Evolutionary conservation across 2,888 invertebrate species (phyloP).

Genomic region (Parnassius apollo): DNA sequence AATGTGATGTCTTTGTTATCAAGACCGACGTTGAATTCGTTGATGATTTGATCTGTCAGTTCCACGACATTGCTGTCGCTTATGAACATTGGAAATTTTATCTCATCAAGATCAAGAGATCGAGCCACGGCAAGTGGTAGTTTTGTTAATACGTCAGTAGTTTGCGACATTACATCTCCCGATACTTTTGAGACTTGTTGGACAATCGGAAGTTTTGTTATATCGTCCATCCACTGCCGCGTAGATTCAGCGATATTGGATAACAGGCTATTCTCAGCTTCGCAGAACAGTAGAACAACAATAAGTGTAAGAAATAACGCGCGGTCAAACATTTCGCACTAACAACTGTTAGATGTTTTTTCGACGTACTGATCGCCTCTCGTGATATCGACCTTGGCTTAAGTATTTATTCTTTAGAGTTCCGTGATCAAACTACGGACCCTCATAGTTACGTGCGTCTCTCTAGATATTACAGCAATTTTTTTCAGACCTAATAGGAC

Average conservation of each 20-base stretch:
- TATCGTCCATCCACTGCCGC: conserved; percentile 10
- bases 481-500: too few relatives aligned
- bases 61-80: conserved; percentile 40
- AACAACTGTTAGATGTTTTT: conserved; percentile 4
- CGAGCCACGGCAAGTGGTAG: conserved; percentile 41
- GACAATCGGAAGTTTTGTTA: conserved; percentile 16
- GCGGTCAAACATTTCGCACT: conserved; percentile 20
- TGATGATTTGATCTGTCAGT: conserved; percentile 37
- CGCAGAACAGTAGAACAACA: neutral
- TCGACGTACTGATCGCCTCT: conserved; percentile 17
- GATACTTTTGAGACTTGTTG: conserved; percentile 9
- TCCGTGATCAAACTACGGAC: too few relatives aligned
- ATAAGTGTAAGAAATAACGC: conserved; percentile 1
- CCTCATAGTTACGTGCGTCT: too few relatives aligned
- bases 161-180: conserved; percentile 12
- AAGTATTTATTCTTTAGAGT: conserved; percentile 8
- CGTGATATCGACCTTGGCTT: conserved; percentile 11
- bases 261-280: conserved; percentile 11
- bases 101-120: conserved; percentile 32
- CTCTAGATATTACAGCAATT: too few relatives aligned
- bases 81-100: conserved; percentile 34
- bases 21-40: conserved; percentile 37
- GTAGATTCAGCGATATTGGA: conserved; percentile 9
- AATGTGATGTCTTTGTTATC: conserved; percentile 53
- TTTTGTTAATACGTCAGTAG: conserved; percentile 10